Base-by-base conservation (phyloP, 2,797 vertebrate genomes). In the Loris lydekkerianus region DNA sequence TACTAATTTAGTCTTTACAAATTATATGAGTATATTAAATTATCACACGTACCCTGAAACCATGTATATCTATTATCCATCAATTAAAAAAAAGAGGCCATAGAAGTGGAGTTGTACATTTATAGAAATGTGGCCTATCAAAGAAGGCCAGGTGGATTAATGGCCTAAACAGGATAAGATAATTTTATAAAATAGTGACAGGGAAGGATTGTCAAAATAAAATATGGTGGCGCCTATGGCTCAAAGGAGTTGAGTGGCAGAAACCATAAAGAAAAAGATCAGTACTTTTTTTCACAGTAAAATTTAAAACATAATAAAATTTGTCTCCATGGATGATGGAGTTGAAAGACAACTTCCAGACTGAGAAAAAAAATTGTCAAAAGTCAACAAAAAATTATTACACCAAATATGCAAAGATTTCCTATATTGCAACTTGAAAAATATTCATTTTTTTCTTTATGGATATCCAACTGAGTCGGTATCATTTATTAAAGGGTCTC, bases 121-220 rank as follows among this genome's bases (percentile, higher is more conserved):
- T 67, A 67, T 7, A 69, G 10, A 94, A 85, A 67, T 6, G n/a
- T 56, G 34, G 14, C 43, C 56, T 76, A 58, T 82, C 76, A 67
- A 86, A 84, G 20, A 89, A 69, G 25, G 10, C 34, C 43, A 92
- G 40, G 46, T 61, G 7, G 7, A 70, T 56, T 91, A 77, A 53
- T 67, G 3, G 23, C 6, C 29, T 95, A 78, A 43, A 17, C 46
- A 53, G 31, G 14, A 46, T 21, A 69, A 29, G 2, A 34, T 73
- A 9, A 3, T 81, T 94, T 88, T 81, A 77, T 49, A 70, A 72
- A 75, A 37, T 34, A 46, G 15, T 88, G 7, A 69, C 49, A 43
- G 6, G 34, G 27, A 94, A 92, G 3, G 4, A 46, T 85, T 93
- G 93, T 91, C 49, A 31, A 94, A 96, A 86, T 84, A 92, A 83